Evolutionary conservation across 2,113 vertebrate genomes (phyloP).

Genomic region (Agelaius phoeniceus): DNA sequence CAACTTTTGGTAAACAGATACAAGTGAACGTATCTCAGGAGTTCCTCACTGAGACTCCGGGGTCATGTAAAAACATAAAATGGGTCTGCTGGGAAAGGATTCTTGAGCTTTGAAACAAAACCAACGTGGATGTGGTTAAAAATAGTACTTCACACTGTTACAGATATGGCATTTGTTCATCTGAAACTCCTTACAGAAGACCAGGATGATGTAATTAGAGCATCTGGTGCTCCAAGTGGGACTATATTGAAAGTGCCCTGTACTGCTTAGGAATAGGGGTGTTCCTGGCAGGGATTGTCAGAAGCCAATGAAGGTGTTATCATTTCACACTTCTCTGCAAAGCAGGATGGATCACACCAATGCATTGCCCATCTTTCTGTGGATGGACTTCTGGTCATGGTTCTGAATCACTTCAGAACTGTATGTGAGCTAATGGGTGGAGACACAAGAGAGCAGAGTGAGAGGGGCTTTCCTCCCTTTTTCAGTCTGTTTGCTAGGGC

Average conservation of each 20-base stretch:
- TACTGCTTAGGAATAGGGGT: not conserved
- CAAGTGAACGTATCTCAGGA: not conserved
- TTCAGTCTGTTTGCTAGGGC: not conserved
- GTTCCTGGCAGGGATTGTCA: not conserved
- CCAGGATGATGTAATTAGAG: not conserved
- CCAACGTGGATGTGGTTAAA: not conserved
- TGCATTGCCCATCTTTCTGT: not conserved
- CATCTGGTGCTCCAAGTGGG: constrained; percentile 4
- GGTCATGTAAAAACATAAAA: not conserved
- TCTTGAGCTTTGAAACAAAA: not conserved
- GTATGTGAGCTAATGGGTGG: not conserved
- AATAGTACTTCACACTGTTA: not conserved
- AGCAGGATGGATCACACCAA: not conserved
- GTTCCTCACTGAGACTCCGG: not conserved
- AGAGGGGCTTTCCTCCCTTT: not conserved
- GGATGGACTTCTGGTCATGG: not conserved
- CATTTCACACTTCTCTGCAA: not conserved
- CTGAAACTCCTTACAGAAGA: not conserved
- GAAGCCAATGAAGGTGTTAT: not conserved
- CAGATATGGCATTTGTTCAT: not conserved
- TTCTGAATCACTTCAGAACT: not conserved
- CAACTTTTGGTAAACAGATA: not conserved
- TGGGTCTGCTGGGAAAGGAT: not conserved
- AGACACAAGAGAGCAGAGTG: not conserved
- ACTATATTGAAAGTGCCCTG: not conserved